Percentiles rank a stretch among this genome's conserved stretches.
Conservation (phyloP, 2,888 invertebrate species). For the Heliconius aoede region DNA sequence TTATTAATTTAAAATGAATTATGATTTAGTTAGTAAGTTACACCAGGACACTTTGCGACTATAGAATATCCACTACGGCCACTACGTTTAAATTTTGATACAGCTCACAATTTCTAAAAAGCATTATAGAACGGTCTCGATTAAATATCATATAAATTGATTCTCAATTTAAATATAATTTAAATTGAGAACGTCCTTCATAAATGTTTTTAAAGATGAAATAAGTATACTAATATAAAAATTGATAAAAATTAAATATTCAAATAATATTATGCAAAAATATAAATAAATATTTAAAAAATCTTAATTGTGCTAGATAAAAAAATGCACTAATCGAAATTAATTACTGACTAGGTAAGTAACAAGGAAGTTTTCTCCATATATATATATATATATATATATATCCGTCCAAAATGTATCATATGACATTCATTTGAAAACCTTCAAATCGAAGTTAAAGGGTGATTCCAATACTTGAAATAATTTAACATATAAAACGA, state of each 20-base stretch:
- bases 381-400: background rate
- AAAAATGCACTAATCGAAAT: background rate
- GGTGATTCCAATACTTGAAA: constrained; percentile 9
- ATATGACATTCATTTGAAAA: background rate
- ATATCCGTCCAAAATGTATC: background rate
- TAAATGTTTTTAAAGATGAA: too few species aligned
- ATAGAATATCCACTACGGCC: background rate
- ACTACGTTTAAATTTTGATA: background rate
- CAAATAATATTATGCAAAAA: background rate
- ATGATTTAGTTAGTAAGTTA: too few species aligned
- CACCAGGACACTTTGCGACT: too few species aligned
- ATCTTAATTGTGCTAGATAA: background rate
- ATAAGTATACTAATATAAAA: too few species aligned
- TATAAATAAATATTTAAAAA: background rate
- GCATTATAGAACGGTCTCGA: background rate
- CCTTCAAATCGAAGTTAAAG: constrained; percentile 9
- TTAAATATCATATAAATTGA: too few species aligned
- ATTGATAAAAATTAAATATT: too few species aligned
- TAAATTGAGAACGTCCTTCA: too few species aligned
- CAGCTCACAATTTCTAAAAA: background rate
- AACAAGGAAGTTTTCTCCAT: background rate
- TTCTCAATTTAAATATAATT: too few species aligned
- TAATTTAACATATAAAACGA: constrained; percentile 1
- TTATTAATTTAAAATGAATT: background rate
- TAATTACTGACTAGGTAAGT: background rate